Base-by-base conservation (phyloP, 2,888 invertebrate genomes). In the Spisula subtruncata region DNA sequence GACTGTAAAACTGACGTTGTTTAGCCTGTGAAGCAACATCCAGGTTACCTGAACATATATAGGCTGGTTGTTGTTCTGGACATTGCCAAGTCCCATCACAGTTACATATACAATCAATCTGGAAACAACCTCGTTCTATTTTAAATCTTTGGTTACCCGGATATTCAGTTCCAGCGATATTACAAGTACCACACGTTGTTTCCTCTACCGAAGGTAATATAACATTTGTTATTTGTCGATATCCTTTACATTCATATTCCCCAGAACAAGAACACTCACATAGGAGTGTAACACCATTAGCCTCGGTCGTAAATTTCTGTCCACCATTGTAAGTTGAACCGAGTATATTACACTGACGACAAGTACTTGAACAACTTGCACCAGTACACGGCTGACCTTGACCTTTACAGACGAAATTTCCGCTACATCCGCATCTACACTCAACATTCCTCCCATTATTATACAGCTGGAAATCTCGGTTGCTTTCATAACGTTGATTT, bases 81-180 rank as follows among this genome's bases (percentile, higher is more conserved):
- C 96, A 96, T 60, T 94, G 90, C 95, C 95, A 95, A 14, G 92
- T 91, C 0, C 96, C 96, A 71, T 95, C 93, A 91, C 96, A 96
- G 46, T 91, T 91, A 86, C 96, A 96, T 0, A 88, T 60, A 87
- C 96, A 96, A 20, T 92, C 87, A 20, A 93, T 83, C 48, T 92
- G 85, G 81, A 93, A 93, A 88, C 96, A 95, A 0, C 93, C 94
- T 54, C 94, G 88, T 12, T 91, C 92, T 29, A 95, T 90, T 20
- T 89, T 88, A 87, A 96, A 96, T 12, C 88, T 86, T 0, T 93
- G 86, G 79, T 94, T 93, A 6, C 94, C 95, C 20, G 91, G 66
- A 83, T 93, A 93, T 46, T 87, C 83, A 51, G 93, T 85, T 0
- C 93, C 93, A 41, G 91, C 92, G 0, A 94, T 93, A 71, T 90